Evolutionary conservation across 1,140 invertebrate species (phyloP).

Genomic region (Penaeus vannamei): DNA sequence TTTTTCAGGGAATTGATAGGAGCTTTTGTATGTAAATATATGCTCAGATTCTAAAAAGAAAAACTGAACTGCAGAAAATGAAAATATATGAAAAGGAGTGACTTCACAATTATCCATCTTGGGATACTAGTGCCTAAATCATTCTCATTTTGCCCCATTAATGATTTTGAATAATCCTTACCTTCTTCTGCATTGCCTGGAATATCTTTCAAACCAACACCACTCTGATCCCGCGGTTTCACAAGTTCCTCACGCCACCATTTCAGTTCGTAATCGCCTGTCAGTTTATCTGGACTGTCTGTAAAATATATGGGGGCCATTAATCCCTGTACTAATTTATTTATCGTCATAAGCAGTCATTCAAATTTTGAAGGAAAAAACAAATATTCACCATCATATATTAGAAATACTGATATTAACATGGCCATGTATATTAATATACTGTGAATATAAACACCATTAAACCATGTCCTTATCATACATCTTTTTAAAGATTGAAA

Average conservation of each 20-base stretch:
- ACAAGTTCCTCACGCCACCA: slow-evolving; percentile 72
- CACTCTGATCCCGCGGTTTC: slow-evolving; percentile 69
- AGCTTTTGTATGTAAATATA: too few species aligned
- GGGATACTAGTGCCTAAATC: not conserved
- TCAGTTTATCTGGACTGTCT: slow-evolving; percentile 72
- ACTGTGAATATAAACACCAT: not conserved
- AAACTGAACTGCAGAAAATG: too few species aligned
- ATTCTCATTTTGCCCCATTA: not conserved
- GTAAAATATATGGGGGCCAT: slow-evolving; percentile 31
- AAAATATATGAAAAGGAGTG: too few species aligned
- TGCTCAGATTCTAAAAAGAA: too few species aligned
- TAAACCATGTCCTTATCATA: too few species aligned
- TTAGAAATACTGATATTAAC: too few species aligned
- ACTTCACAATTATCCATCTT: not conserved
- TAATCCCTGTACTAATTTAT: too few species aligned
- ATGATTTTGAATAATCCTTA: not conserved
- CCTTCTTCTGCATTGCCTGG: slow-evolving; percentile 70
- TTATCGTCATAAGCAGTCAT: not conserved
- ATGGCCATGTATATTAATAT: not conserved
- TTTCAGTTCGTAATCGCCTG: slow-evolving; percentile 72
- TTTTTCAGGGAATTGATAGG: too few species aligned
- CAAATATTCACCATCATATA: too few species aligned
- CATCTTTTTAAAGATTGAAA: too few species aligned
- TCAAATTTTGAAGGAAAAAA: too few species aligned
- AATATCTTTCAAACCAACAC: slow-evolving; percentile 70